Evolutionary conservation across 2,888 invertebrate species (phyloP).

Genomic region (Heliconius ismenius): DNA sequence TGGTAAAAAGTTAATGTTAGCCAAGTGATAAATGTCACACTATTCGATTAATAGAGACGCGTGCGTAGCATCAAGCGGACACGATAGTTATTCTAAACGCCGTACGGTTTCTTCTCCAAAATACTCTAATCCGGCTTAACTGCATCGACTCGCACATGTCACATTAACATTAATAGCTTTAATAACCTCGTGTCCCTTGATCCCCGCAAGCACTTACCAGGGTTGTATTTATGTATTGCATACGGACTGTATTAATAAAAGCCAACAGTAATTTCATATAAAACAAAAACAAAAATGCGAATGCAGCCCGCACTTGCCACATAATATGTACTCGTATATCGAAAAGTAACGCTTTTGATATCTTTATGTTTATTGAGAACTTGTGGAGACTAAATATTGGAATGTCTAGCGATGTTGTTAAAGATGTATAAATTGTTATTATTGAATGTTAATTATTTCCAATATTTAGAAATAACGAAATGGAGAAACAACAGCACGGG

Average conservation of each 20-base stretch:
- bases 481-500: constrained; percentile 67
- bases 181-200: constrained; percentile 79
- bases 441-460: constrained; percentile 76
- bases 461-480: constrained; percentile 75
- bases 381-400: constrained; percentile 75
- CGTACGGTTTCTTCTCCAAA: constrained; percentile 57
- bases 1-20: constrained; percentile 81
- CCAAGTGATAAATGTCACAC: constrained; percentile 59
- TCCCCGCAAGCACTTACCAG: constrained; percentile 75
- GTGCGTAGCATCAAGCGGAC: constrained; percentile 74
- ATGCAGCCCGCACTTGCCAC: constrained; percentile 54
- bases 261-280: constrained; percentile 43
- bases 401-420: constrained; percentile 70
- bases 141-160: constrained; percentile 58
- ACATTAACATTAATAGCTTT: constrained; percentile 67
- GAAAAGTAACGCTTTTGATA: constrained; percentile 62
- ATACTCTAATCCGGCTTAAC: constrained; percentile 60
- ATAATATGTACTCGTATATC: constrained; percentile 48
- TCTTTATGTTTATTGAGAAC: constrained; percentile 58
- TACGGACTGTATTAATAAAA: constrained; percentile 61
- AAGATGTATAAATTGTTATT: constrained; percentile 78
- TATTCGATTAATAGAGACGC: constrained; percentile 65
- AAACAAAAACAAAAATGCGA: constrained; percentile 51
- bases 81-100: constrained; percentile 67
- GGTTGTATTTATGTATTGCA: constrained; percentile 73